Percentiles rank a stretch among this genome's conserved stretches.
phyloP scores from a whole-genome alignment of 1,140 invertebrate genomes.

The Drosophila biarmipes region DNA sequence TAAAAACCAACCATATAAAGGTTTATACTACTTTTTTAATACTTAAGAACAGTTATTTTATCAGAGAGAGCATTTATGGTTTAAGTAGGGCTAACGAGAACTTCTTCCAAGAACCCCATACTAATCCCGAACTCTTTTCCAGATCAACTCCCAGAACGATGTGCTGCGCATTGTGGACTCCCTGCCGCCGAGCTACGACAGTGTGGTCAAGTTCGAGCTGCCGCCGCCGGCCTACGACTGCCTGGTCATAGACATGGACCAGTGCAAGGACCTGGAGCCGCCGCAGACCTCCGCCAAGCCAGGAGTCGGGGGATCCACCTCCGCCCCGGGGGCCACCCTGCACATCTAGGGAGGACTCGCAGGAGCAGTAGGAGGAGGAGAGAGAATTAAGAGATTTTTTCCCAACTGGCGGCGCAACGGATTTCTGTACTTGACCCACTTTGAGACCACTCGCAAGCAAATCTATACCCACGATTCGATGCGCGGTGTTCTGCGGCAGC shows the following conservation, averaged over 20 bases:
- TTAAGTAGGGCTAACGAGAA: too few relatives aligned
- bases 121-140: neutral
- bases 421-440: conserved; percentile 37
- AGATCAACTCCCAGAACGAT: conserved; percentile 84
- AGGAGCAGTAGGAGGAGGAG: conserved; percentile 15
- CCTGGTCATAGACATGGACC: conserved; percentile 74
- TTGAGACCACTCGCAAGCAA: conserved; percentile 1
- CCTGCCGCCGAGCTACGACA: conserved; percentile 82
- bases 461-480: conserved; percentile 9
- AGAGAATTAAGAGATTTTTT: conserved; percentile 63
- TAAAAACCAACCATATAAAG: too few relatives aligned
- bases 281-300: conserved; percentile 53
- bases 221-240: conserved; percentile 81
- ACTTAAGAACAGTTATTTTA: too few relatives aligned
- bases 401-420: conserved; percentile 30
- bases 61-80: too few relatives aligned
- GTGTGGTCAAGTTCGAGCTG: conserved; percentile 76
- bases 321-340: conserved; percentile 40
- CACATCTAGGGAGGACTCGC: conserved; percentile 50
- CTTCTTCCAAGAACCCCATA: neutral
- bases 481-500: neutral
- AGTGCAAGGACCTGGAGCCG: conserved; percentile 59
- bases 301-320: conserved; percentile 14
- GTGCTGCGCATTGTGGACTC: conserved; percentile 79
- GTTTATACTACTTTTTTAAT: too few relatives aligned